Evolutionary conservation across 2,113 vertebrate species (phyloP).

Genomic region (Pangasianodon gigas): DNA sequence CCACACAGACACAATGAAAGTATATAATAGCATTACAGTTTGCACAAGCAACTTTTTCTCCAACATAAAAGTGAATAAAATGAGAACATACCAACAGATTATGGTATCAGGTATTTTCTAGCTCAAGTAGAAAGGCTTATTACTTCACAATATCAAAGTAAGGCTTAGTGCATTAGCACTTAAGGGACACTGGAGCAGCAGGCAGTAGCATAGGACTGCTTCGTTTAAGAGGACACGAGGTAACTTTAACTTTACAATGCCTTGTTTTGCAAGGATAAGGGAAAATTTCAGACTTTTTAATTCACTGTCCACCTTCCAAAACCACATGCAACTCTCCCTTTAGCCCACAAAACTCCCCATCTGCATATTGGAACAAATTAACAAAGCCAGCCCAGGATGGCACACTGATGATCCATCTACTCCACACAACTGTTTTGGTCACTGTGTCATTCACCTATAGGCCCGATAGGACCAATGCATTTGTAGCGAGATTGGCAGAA

Average conservation of each 20-base stretch:
- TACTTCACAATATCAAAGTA: slow-evolving; percentile 25
- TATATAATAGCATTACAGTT: slow-evolving; percentile 18
- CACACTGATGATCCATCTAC: slow-evolving; percentile 42
- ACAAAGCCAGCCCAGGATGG: slow-evolving; percentile 23
- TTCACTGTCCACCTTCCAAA: slow-evolving; percentile 34
- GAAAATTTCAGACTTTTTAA: slow-evolving; percentile 25
- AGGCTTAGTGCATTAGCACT: slow-evolving; percentile 23
- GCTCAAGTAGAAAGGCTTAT: slow-evolving; percentile 16
- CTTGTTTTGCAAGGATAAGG: slow-evolving; percentile 26
- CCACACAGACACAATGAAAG: slow-evolving; percentile 34
- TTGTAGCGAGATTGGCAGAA: slow-evolving; percentile 19
- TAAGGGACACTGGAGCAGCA: slow-evolving; percentile 27
- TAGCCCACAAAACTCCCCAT: slow-evolving; percentile 31
- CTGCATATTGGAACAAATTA: slow-evolving; percentile 25
- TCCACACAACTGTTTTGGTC: slow-evolving; percentile 14
- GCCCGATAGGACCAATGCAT: slow-evolving; percentile 9
- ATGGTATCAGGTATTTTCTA: slow-evolving; percentile 32
- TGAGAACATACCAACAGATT: not conserved
- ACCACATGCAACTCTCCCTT: slow-evolving; percentile 7
- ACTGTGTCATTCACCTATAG: slow-evolving; percentile 16
- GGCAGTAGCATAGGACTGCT: not conserved
- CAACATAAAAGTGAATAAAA: slow-evolving; percentile 16
- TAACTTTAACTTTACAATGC: slow-evolving; percentile 34
- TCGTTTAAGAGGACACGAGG: slow-evolving; percentile 3
- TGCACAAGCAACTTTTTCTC: slow-evolving; percentile 2